These are phyloP conservation scores for Rynchops niger DNA, from an alignment of 2,113 vertebrate genomes.

Conservation along the genomic window DNA sequence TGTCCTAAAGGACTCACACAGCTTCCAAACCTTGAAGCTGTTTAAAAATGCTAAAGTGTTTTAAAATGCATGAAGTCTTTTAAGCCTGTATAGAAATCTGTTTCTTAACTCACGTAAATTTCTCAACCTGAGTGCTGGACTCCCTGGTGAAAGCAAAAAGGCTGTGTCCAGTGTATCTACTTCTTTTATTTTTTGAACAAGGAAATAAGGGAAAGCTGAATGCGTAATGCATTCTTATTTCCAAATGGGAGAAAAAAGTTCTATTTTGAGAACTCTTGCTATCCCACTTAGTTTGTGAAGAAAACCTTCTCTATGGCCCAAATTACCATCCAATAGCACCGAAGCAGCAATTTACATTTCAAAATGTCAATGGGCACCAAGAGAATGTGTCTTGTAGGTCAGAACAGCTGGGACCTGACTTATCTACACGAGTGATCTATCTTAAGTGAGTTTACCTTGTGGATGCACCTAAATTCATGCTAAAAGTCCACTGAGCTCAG, in stretches of 20 bases:
- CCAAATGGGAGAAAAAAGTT: not conserved
- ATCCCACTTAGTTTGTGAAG: not conserved
- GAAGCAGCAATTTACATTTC: not conserved
- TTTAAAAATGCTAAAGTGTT: not conserved
- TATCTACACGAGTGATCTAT: not conserved
- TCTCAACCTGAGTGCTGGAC: not conserved
- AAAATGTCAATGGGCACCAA: not conserved
- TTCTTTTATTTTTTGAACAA: not conserved
- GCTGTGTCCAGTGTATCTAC: not conserved
- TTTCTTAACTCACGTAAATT: not conserved
- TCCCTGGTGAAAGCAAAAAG: not conserved
- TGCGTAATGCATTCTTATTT: not conserved
- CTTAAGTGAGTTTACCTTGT: not conserved
- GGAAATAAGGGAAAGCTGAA: not conserved
- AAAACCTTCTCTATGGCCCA: not conserved
- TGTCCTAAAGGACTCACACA: not conserved
- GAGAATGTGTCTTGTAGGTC: not conserved
- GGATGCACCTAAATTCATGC: not conserved
- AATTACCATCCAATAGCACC: not conserved
- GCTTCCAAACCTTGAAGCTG: not conserved
- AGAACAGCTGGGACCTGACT: not conserved
- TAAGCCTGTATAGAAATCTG: not conserved
- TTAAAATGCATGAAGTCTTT: not conserved
- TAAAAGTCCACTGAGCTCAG: not conserved
- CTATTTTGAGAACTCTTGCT: not conserved